Percentiles rank a stretch among this genome's conserved stretches.
These are phyloP conservation scores for Labrus mixtus DNA, from an alignment of 2,113 vertebrate genomes.

Conservation along the genomic window DNA sequence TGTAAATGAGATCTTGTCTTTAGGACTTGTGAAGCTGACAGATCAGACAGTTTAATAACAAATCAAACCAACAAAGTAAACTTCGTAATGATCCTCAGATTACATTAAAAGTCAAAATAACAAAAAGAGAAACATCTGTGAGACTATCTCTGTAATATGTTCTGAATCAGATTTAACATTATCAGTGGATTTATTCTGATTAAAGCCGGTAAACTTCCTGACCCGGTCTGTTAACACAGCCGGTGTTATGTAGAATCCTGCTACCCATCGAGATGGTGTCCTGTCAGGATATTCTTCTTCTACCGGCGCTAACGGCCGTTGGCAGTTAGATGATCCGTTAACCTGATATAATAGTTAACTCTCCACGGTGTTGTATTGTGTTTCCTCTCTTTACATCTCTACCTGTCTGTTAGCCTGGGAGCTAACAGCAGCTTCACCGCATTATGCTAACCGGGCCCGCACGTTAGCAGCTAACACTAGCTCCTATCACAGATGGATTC, in stretches of 20 bases:
- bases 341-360: neutral
- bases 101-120: no score
- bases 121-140: no score
- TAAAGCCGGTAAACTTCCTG: neutral
- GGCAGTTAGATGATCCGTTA: neutral
- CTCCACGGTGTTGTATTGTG: rapidly evolving
- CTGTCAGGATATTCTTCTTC: neutral
- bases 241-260: no score
- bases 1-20: no score
- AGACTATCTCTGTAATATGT: no score
- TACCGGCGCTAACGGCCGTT: neutral
- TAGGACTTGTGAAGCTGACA: no score
- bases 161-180: no score
- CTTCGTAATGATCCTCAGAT: no score
- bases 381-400: neutral
- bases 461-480: slow-evolving; percentile 23
- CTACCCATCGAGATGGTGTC: neutral
- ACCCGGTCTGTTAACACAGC: neutral
- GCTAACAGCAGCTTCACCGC: neutral
- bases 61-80: no score
- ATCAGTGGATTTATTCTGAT: no score
- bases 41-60: no score
- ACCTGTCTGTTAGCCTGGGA: slow-evolving; percentile 2
- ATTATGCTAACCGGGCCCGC: slow-evolving; percentile 24
- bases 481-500: no score